These are phyloP conservation scores for Lasioglossum oenotherae DNA, from an alignment of 2,888 invertebrate species.

Conservation along the genomic window DNA sequence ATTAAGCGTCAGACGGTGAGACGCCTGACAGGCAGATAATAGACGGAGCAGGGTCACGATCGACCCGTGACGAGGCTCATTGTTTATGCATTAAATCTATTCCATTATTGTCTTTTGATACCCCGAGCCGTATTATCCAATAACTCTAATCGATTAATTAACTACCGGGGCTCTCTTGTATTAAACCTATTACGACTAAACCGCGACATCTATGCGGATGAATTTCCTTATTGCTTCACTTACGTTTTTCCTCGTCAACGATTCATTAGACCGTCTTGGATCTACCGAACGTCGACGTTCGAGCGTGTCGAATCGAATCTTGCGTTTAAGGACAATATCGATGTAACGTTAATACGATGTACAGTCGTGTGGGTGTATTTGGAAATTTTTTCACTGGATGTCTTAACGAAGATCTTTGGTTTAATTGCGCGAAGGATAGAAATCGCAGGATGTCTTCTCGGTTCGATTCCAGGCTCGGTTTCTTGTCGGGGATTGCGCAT, in stretches of 20 bases:
- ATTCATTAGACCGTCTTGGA: neutral
- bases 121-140: neutral
- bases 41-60: neutral
- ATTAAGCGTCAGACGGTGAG: neutral
- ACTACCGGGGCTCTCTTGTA: neutral
- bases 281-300: neutral
- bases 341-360: neutral
- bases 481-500: neutral
- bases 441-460: neutral
- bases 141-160: neutral
- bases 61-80: neutral
- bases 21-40: neutral
- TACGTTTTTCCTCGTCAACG: neutral
- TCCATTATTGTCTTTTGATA: neutral
- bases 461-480: conserved; percentile 29
- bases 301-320: neutral
- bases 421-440: conserved; percentile 35
- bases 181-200: neutral
- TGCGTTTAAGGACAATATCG: neutral
- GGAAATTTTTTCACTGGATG: neutral
- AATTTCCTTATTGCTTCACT: neutral
- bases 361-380: neutral
- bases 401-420: neutral
- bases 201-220: neutral
- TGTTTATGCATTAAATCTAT: conserved; percentile 5